A percentile compares a stretch with the other conserved stretches of the same genome.
Conservation (phyloP, 2,888 invertebrate genomes). For the Patella ulyssiponensis region DNA sequence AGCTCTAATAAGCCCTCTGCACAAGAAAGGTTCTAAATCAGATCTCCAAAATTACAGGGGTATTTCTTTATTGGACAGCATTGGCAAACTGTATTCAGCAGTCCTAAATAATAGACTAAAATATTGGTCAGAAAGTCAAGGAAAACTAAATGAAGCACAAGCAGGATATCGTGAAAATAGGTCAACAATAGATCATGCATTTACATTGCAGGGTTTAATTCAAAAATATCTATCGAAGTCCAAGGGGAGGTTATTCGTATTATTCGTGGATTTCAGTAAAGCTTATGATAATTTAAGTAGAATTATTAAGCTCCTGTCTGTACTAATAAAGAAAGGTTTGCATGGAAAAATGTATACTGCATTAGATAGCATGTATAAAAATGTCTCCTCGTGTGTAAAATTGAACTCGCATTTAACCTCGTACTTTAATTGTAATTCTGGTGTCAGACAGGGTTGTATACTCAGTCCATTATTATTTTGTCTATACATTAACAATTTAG, state of each 20-base stretch:
- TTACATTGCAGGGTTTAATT: background rate
- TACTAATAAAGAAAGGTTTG: constrained; percentile 25
- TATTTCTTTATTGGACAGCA: background rate
- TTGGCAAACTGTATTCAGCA: constrained; percentile 15
- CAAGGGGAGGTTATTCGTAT: constrained; percentile 15
- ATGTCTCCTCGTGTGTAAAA: too few relatives aligned
- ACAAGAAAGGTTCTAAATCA: background rate
- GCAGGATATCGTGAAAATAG: constrained; percentile 22
- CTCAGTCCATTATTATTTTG: background rate
- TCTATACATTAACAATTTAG: background rate
- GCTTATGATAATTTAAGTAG: constrained; percentile 30
- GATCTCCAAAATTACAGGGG: background rate
- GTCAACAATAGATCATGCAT: background rate
- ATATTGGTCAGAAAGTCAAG: constrained; percentile 25
- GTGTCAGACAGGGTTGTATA: background rate
- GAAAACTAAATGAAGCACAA: too few relatives aligned
- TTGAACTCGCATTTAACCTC: background rate
- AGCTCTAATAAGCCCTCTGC: background rate
- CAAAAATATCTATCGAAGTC: constrained; percentile 8
- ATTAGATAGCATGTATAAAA: constrained; percentile 3
- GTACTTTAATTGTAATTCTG: background rate
- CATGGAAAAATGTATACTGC: constrained; percentile 28
- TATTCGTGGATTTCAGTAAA: constrained; percentile 26
- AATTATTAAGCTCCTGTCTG: constrained; percentile 25
- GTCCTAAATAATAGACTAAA: constrained; percentile 27